Evolutionary conservation across 23 tunicate genomes (phyloP).

Genomic region (Trididemnum clinides): DNA sequence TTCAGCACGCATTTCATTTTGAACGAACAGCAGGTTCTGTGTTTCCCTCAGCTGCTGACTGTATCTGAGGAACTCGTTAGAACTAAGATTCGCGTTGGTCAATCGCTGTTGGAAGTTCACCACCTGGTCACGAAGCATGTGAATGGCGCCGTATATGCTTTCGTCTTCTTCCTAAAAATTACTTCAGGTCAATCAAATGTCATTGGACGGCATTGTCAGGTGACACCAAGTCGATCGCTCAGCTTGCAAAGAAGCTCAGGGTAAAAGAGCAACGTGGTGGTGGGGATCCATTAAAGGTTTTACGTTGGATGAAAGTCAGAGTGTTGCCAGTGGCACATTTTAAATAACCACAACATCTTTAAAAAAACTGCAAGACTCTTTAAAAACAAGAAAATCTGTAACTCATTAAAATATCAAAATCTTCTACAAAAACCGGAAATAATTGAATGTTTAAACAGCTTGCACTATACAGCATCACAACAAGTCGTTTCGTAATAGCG

Average conservation of each 20-base stretch:
- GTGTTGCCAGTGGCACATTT: background rate
- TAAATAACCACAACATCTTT: background rate
- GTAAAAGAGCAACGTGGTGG: too few species aligned
- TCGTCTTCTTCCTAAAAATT: constrained; percentile 71
- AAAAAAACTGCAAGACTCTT: too few species aligned
- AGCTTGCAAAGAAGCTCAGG: too few species aligned
- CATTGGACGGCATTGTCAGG: background rate
- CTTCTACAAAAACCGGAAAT: too few species aligned
- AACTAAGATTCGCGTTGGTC: background rate
- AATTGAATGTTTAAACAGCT: too few species aligned
- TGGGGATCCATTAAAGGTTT: background rate
- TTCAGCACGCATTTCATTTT: constrained; percentile 41
- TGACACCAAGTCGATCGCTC: too few species aligned
- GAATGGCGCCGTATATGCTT: constrained; percentile 43
- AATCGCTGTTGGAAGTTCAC: constrained; percentile 44
- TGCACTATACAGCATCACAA: too few species aligned
- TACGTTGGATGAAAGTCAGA: too few species aligned
- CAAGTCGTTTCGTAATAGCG: too few species aligned
- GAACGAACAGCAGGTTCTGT: constrained; percentile 62
- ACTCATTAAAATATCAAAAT: too few species aligned
- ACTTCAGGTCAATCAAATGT: background rate
- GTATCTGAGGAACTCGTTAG: constrained; percentile 11
- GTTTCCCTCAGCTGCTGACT: constrained; percentile 68
- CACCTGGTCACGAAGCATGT: constrained; percentile 54
- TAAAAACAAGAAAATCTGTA: too few species aligned